Conservation (phyloP, 2,888 invertebrate genomes). For the Prenolepis imparis region DNA sequence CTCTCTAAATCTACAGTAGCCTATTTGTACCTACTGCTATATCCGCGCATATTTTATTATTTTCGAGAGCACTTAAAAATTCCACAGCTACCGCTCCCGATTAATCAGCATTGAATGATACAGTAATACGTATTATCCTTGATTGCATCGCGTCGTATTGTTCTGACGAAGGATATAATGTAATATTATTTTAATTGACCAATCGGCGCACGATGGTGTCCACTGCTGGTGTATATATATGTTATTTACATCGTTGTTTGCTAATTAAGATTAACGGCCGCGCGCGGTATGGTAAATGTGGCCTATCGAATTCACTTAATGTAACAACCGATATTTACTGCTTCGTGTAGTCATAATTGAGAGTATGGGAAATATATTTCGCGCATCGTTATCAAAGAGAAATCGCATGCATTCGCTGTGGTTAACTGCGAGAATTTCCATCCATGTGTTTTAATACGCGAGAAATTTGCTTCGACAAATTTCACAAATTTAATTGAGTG, state of each 20-base stretch:
- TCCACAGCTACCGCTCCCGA: background rate
- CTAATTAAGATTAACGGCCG: conserved; percentile 50
- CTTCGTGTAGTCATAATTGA: conserved; percentile 26
- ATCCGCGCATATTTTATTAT: background rate
- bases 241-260: conserved; percentile 45
- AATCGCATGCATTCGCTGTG: background rate
- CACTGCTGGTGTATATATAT: conserved; percentile 1
- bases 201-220: background rate
- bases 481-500: conserved; percentile 20
- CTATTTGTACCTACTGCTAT: conserved; percentile 4
- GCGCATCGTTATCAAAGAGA: conserved; percentile 23
- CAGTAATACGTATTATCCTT: conserved; percentile 23
- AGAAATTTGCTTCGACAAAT: conserved; percentile 28
- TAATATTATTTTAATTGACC: conserved; percentile 50
- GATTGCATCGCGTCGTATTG: conserved; percentile 22
- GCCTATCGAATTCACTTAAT: conserved; percentile 47
- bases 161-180: conserved; percentile 31
- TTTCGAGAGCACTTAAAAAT: conserved; percentile 19
- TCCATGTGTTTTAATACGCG: conserved; percentile 19
- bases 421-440: conserved; percentile 39
- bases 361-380: conserved; percentile 43
- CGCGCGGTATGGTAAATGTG: conserved; percentile 10
- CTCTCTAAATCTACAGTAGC: background rate
- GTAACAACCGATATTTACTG: conserved; percentile 31
- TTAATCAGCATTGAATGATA: conserved; percentile 35